phyloP scores from a whole-genome alignment of 2,797 vertebrate species.

The Artibeus jamaicensis region DNA sequence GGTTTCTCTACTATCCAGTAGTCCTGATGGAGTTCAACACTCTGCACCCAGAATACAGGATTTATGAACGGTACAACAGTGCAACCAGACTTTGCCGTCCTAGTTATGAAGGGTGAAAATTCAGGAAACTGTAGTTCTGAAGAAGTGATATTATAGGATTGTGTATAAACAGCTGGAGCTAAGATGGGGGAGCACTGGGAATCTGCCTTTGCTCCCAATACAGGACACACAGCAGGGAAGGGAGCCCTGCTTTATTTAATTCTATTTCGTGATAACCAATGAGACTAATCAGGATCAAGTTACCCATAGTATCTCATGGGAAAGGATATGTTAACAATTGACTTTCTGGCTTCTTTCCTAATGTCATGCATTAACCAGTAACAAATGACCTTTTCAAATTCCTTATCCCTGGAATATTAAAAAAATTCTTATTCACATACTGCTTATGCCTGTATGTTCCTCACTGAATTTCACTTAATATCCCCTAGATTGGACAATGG shows the following conservation, averaged over 20 bases:
- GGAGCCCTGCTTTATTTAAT: neutral
- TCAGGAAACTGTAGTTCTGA: neutral
- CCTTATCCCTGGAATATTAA: neutral
- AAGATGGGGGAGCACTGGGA: neutral
- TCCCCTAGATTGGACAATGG: neutral
- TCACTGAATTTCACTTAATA: neutral
- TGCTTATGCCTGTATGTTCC: neutral
- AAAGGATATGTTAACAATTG: conserved; percentile 2
- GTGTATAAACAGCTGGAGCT: neutral
- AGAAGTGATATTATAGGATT: neutral
- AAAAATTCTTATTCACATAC: neutral
- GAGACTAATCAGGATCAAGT: neutral
- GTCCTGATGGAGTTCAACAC: neutral
- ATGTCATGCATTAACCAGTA: neutral
- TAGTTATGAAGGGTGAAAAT: neutral
- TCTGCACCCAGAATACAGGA: neutral
- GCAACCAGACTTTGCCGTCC: neutral
- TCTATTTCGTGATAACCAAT: neutral
- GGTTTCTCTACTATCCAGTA: neutral
- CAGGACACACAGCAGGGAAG: neutral
- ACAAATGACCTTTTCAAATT: conserved; percentile 27
- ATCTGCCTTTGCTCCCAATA: neutral
- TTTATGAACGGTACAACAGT: neutral
- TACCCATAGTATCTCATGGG: neutral
- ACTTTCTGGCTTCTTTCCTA: neutral